Evolutionary conservation across 2,113 vertebrate genomes (phyloP).

Genomic region (Lepisosteus osseus): DNA sequence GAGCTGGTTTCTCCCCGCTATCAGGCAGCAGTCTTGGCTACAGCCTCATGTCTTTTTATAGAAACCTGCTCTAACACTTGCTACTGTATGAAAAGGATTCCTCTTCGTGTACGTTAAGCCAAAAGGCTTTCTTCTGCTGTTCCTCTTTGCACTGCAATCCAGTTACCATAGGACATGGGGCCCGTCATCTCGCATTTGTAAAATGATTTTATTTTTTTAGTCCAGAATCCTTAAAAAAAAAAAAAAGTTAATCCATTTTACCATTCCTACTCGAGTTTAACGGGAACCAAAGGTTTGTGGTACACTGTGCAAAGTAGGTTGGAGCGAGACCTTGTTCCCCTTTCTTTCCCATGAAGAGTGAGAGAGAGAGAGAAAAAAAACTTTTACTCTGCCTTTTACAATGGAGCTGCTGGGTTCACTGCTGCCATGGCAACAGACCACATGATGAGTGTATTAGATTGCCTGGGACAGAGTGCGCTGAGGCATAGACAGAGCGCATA

Average conservation of each 20-base stretch:
- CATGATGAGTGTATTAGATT: conserved; percentile 98
- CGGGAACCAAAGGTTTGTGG: not conserved
- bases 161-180: too few species aligned
- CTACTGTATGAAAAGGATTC: too few species aligned
- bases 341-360: conserved; percentile 54
- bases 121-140: too few species aligned
- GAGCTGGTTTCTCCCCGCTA: too few species aligned
- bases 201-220: too few species aligned
- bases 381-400: conserved; percentile 78
- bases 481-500: conserved; percentile 66
- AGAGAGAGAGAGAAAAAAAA: conserved; percentile 32
- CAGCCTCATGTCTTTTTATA: too few species aligned
- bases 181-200: too few species aligned
- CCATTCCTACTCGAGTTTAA: not conserved
- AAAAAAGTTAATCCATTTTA: too few species aligned
- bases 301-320: conserved; percentile 8
- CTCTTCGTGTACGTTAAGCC: too few species aligned
- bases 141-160: too few species aligned
- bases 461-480: conserved; percentile 71
- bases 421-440: conserved; percentile 92
- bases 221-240: too few species aligned
- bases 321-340: conserved; percentile 36
- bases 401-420: conserved; percentile 80
- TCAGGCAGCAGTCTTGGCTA: too few species aligned
- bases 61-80: not conserved